phyloP scores from a whole-genome alignment of 2,888 invertebrate species.

The Drosophila bunnanda region DNA sequence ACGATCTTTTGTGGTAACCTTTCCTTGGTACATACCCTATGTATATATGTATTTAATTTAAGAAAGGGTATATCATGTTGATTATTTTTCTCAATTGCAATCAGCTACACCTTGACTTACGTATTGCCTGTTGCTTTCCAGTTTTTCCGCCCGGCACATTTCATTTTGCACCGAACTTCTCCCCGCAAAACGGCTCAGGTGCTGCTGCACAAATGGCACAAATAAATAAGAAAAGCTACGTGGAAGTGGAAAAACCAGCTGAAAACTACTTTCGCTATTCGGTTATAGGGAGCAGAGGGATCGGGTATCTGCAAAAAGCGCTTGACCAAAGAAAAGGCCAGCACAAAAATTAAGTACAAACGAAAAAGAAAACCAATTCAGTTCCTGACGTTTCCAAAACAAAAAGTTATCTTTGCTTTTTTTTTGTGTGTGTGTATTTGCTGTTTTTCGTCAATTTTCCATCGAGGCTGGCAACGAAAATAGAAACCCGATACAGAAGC shows the following conservation, averaged over 20 bases:
- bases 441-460: conserved; percentile 17
- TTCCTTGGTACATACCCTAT: too few relatives aligned
- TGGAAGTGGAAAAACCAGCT: conserved; percentile 66
- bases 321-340: conserved; percentile 67
- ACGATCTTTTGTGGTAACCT: too few relatives aligned
- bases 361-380: conserved; percentile 17
- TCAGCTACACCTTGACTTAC: conserved; percentile 47
- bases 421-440: not conserved
- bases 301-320: conserved; percentile 44
- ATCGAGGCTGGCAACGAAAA: conserved; percentile 12
- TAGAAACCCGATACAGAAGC: conserved; percentile 19
- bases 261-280: conserved; percentile 75
- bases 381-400: conserved; percentile 61
- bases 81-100: conserved; percentile 7
- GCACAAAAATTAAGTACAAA: conserved; percentile 55
- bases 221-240: conserved; percentile 33
- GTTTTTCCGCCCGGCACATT: conserved; percentile 32
- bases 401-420: conserved; percentile 68
- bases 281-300: conserved; percentile 16
- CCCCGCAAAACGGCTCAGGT: conserved; percentile 27
- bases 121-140: conserved; percentile 46
- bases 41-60: not conserved
- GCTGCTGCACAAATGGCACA: conserved; percentile 77
- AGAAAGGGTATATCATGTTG: not conserved
- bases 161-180: conserved; percentile 15